Conservation (phyloP, 2,888 invertebrate species). For the Dermolepida albohirtum region DNA sequence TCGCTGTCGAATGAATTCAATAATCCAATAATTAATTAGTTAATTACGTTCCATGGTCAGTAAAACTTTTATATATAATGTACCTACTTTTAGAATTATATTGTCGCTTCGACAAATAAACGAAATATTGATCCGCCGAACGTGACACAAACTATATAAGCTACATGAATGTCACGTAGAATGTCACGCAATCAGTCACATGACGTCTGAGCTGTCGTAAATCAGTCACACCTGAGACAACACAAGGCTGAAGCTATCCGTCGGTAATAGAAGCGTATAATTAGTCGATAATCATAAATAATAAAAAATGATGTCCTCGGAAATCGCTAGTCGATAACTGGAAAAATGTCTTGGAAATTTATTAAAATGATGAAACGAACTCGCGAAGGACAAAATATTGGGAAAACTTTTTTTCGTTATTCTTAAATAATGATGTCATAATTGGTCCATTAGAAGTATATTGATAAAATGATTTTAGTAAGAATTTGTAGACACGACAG, state of each 20-base stretch:
- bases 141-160: constrained; percentile 28
- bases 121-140: constrained; percentile 16
- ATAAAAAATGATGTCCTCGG: too few relatives aligned
- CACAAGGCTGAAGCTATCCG: constrained; percentile 59
- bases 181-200: constrained; percentile 60
- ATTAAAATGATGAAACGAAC: too few relatives aligned
- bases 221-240: constrained; percentile 64
- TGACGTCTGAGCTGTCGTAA: constrained; percentile 55
- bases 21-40: too few relatives aligned
- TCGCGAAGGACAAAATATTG: too few relatives aligned
- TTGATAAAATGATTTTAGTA: too few relatives aligned
- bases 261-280: constrained; percentile 63
- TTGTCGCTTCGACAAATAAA: constrained; percentile 2
- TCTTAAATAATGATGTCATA: too few relatives aligned
- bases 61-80: neutral
- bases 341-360: too few relatives aligned
- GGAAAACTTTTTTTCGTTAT: too few relatives aligned
- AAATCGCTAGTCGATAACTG: too few relatives aligned
- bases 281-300: constrained; percentile 54
- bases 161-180: constrained; percentile 47
- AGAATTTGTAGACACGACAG: too few relatives aligned
- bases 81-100: neutral
- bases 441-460: too few relatives aligned
- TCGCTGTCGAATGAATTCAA: too few relatives aligned
- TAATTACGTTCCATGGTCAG: neutral